Base-by-base conservation (phyloP, 2,888 invertebrate species). In the Halictus ligatus region DNA sequence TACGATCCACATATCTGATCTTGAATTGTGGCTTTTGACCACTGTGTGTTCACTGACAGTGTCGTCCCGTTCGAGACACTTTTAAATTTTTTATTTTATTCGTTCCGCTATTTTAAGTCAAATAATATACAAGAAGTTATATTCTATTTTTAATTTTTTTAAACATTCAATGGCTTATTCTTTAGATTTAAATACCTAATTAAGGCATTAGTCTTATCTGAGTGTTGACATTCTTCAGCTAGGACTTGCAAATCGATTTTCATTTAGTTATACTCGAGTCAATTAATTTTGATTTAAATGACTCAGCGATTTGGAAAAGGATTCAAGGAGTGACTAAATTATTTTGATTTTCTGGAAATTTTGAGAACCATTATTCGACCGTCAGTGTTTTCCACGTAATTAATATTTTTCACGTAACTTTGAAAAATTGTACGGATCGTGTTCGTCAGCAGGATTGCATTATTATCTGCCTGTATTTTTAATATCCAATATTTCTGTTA, bases 401-500 rank as follows among this genome's bases (percentile, higher is more conserved):
- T n/a, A n/a, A n/a, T n/a, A n/a, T n/a, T n/a, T n/a, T n/a, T n/a
- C n/a, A n/a, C n/a, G n/a, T n/a, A 21, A 67, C 50, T 71, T 48
- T 21, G 13, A 46, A 48, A 67, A 29, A 35, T 46, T 35, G 18
- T 21, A 25, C 12, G 43, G 43, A 43, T 58, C 54, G 25, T 72
- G 72, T 78, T 72, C 72, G 54, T 8, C 15, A 58, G 58, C 40
- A 46, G 18, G 29, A 76, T 29, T 4, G 8, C 29, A 64, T 40
- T 83, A 35, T 73, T 10, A 21, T 54, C 50, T 71, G 75, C 25
- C 18, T 2, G 13, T 18, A 10, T 1, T 18, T 15, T n/a, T 58
- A 58, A n/a, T 12, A 58, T 35, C 64, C 29, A 43, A n/a, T 43
- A 78, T n/a, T 71, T n/a, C 60, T 60, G n/a, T 72, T 60, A 18